phyloP scores from a whole-genome alignment of 2,113 vertebrate genomes.

The Epinephelus cyanopodus region DNA sequence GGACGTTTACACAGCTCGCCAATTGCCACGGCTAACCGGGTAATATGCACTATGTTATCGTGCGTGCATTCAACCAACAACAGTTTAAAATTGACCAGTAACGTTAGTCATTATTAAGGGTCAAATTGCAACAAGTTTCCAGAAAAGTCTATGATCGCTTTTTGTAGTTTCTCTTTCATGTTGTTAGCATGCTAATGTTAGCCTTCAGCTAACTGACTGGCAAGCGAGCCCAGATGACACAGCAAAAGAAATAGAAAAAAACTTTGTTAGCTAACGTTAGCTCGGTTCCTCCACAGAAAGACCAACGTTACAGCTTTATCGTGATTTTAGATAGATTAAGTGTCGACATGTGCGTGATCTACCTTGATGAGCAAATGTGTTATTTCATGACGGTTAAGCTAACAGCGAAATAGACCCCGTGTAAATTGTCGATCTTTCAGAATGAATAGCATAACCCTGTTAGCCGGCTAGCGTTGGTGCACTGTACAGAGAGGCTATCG shows the following conservation, averaged over 20 bases:
- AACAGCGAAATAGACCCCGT: not conserved
- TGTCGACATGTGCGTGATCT: not conserved
- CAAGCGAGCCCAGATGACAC: conserved; percentile 84
- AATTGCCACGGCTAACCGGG: not conserved
- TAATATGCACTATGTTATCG: not conserved
- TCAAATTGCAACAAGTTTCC: conserved; percentile 12
- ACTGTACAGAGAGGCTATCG: not conserved
- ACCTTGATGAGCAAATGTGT: not conserved
- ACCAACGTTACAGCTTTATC: accelerated
- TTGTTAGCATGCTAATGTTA: conserved; percentile 69
- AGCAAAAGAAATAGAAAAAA: conserved; percentile 83
- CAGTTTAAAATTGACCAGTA: not conserved
- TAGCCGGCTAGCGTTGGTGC: conserved; percentile 49
- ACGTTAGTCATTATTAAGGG: not conserved
- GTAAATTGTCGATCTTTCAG: conserved; percentile 25
- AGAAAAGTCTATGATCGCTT: conserved; percentile 24
- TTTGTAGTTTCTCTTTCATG: conserved; percentile 54
- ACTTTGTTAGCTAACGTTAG: conserved; percentile 47
- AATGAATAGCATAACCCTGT: conserved; percentile 42
- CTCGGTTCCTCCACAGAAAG: not conserved
- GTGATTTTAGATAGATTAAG: not conserved
- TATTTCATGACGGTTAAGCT: conserved; percentile 17
- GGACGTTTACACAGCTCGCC: conserved; percentile 4
- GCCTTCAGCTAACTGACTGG: conserved; percentile 58
- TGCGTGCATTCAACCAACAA: not conserved